Evolutionary conservation across 2,113 vertebrate genomes (phyloP).

Genomic region (Oxygymnocypris stewartii): DNA sequence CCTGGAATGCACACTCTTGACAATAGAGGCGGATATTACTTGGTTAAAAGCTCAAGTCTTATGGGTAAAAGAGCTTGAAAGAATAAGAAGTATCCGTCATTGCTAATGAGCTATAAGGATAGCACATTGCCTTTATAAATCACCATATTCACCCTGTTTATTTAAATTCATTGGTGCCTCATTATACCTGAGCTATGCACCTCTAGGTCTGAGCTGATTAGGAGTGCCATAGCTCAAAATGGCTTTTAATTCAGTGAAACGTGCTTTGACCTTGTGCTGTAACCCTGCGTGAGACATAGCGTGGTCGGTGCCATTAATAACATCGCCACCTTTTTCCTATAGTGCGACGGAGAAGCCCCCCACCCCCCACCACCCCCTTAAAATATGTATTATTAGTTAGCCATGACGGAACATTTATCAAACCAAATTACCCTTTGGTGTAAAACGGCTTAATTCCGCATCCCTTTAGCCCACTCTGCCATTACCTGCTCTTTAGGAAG

Average conservation of each 20-base stretch:
- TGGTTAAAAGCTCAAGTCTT: conserved; percentile 85
- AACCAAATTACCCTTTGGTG: conserved; percentile 99
- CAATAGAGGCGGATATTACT: conserved; percentile 82
- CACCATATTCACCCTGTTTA: conserved; percentile 95
- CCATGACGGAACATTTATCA: conserved; percentile 94
- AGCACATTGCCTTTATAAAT: conserved; percentile 95
- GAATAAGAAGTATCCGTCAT: conserved; percentile 91
- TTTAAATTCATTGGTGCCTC: conserved; percentile 99
- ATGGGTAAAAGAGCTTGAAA: conserved; percentile 80
- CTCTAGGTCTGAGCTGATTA: conserved; percentile 99
- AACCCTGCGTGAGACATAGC: conserved; percentile 96
- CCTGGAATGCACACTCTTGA: conserved; percentile 75
- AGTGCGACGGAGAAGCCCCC: conserved; percentile 82
- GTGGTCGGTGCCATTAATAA: conserved; percentile 99
- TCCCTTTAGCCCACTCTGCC: conserved; percentile 94
- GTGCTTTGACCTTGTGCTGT: conserved; percentile 97
- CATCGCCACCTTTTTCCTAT: conserved; percentile 86
- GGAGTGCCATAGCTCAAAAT: conserved; percentile 98
- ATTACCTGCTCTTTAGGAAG: conserved; percentile 98
- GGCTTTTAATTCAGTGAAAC: conserved; percentile 99
- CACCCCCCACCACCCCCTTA: conserved; percentile 86
- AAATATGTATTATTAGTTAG: conserved; percentile 99
- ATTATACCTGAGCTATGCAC: conserved; percentile 99
- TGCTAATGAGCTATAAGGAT: conserved; percentile 99
- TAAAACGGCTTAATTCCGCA: conserved; percentile 98